A percentile compares a stretch with the other conserved stretches of the same genome.
phyloP scores from a whole-genome alignment of 1,140 invertebrate species.

The Ips typographus region DNA sequence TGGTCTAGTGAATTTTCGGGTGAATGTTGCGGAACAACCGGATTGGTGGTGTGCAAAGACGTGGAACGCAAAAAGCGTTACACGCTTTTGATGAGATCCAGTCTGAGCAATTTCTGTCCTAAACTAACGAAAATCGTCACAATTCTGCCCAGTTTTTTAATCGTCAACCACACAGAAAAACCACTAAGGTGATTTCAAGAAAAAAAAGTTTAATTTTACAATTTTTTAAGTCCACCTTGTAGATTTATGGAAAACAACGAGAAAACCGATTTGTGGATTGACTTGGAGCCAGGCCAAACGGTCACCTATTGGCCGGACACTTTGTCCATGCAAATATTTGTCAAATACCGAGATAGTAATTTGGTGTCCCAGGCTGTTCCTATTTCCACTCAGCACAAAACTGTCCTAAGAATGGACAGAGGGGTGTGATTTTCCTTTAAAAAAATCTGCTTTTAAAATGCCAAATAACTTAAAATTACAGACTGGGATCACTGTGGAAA shows the following conservation, averaged over 20 bases:
- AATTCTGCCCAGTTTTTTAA: slow-evolving; percentile 80
- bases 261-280: slow-evolving; percentile 79
- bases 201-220: not conserved
- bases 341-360: slow-evolving; percentile 76
- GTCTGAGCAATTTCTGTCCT: slow-evolving; percentile 65
- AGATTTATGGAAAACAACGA: slow-evolving; percentile 86
- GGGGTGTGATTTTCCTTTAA: slow-evolving; percentile 59
- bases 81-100: slow-evolving; percentile 57
- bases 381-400: slow-evolving; percentile 67
- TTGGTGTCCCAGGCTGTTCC: slow-evolving; percentile 76
- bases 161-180: slow-evolving; percentile 72
- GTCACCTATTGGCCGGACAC: slow-evolving; percentile 80
- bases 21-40: slow-evolving; percentile 71
- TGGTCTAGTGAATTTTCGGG: slow-evolving; percentile 74
- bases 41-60: slow-evolving; percentile 72
- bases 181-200: slow-evolving; percentile 54
- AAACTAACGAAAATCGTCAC: slow-evolving; percentile 82
- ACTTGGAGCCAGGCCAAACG: slow-evolving; percentile 69
- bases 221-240: slow-evolving; percentile 9
- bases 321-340: slow-evolving; percentile 76
- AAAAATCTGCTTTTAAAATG: slow-evolving; percentile 34
- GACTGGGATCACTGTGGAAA: slow-evolving; percentile 73
- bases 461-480: slow-evolving; percentile 49
- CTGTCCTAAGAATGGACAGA: slow-evolving; percentile 79
- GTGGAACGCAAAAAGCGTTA: slow-evolving; percentile 66